Conservation (phyloP, 2,113 vertebrate species). For the Ictidomys tridecemlineatus region DNA sequence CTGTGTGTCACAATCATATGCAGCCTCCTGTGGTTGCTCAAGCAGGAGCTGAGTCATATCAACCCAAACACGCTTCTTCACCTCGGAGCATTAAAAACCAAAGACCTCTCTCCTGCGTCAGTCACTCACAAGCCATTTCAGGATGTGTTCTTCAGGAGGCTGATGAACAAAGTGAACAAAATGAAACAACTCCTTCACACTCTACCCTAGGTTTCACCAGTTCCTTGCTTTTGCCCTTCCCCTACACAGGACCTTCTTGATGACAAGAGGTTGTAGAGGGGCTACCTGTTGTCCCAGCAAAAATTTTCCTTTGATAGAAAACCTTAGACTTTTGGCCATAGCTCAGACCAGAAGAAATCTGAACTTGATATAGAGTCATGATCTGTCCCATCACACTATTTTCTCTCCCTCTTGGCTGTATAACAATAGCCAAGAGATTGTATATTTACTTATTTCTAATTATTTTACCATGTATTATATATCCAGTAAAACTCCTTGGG, state of each 20-base stretch:
- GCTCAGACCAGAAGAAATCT: background rate
- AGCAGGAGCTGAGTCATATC: background rate
- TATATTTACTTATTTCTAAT: background rate
- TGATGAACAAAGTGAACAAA: background rate
- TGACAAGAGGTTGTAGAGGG: background rate
- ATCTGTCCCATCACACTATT: background rate
- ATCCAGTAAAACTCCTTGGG: background rate
- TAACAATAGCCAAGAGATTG: background rate
- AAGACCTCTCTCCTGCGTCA: background rate
- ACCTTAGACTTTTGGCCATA: background rate
- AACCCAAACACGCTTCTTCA: background rate
- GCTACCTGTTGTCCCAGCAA: background rate
- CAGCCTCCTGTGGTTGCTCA: background rate
- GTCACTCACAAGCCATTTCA: background rate
- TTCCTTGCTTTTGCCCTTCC: background rate
- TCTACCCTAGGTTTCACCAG: background rate
- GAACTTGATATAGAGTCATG: background rate
- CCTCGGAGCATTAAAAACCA: constrained; percentile 23
- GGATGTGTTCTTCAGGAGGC: background rate
- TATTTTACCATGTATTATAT: background rate
- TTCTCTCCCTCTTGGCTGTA: background rate
- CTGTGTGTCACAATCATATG: background rate
- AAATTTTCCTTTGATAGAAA: background rate
- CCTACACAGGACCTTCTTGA: background rate
- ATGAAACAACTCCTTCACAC: background rate